Percentiles rank a stretch among this genome's conserved stretches.
Evolutionary conservation across 2,113 vertebrate genomes (phyloP).

Genomic region (Hippoglossus stenolepis): DNA sequence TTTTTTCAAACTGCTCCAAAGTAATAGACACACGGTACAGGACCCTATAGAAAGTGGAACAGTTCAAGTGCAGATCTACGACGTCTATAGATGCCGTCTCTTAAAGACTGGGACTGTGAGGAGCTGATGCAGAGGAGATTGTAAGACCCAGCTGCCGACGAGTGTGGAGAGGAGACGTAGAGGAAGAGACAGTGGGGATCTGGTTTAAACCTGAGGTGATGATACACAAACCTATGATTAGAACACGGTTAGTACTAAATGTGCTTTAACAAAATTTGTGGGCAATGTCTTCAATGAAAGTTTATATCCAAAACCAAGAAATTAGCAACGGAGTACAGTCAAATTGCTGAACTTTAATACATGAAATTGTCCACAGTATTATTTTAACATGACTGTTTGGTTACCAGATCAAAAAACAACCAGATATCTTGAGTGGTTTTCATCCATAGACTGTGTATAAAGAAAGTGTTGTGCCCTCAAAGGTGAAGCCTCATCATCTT

Average conservation of each 20-base stretch:
- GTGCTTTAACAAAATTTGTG: too few relatives aligned
- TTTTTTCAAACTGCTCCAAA: neutral
- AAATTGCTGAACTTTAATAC: neutral
- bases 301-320: neutral
- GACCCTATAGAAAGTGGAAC: conserved; percentile 46
- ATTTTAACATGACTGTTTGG: too few relatives aligned
- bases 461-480: too few relatives aligned
- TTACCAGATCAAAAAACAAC: too few relatives aligned
- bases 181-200: conserved; percentile 4
- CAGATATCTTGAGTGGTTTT: too few relatives aligned
- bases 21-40: conserved; percentile 4
- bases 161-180: neutral
- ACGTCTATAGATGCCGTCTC: conserved; percentile 36
- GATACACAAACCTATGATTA: neutral
- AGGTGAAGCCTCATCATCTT: too few relatives aligned
- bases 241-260: neutral
- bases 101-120: conserved; percentile 17
- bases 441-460: too few relatives aligned
- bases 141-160: conserved; percentile 3
- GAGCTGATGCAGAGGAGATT: conserved; percentile 29
- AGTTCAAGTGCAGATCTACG: conserved; percentile 45
- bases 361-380: too few relatives aligned
- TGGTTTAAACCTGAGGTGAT: conserved; percentile 18
- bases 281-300: too few relatives aligned
- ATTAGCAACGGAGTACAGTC: neutral